Evolutionary conservation across 35 echinoderm and acorn worm genomes (phyloP).

Genomic region (Heliocidaris erythrogramma): DNA sequence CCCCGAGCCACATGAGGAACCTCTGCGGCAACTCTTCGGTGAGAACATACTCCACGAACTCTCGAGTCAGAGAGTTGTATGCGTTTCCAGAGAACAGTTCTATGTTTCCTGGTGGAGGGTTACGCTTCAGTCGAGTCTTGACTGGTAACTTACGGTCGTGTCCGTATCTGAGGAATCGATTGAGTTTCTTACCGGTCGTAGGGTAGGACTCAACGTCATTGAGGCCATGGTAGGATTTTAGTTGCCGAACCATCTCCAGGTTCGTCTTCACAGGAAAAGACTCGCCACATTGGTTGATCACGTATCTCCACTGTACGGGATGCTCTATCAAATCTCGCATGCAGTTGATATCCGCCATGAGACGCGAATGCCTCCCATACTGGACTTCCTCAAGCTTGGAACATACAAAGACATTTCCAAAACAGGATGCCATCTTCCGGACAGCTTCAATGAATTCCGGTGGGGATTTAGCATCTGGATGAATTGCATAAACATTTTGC

Average conservation of each 20-base stretch:
- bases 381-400: slow-evolving; percentile 64
- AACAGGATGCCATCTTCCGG: slow-evolving; percentile 56
- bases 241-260: slow-evolving; percentile 72
- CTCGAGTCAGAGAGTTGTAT: slow-evolving; percentile 45
- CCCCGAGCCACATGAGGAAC: slow-evolving; percentile 63
- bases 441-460: slow-evolving; percentile 54
- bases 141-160: slow-evolving; percentile 22
- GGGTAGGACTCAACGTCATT: slow-evolving; percentile 54
- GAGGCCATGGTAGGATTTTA: slow-evolving; percentile 58
- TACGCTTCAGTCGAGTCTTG: neutral
- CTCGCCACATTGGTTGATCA: slow-evolving; percentile 65
- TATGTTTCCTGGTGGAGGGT: slow-evolving; percentile 60
- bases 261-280: slow-evolving; percentile 88
- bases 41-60: slow-evolving; percentile 64
- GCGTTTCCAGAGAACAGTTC: slow-evolving; percentile 64
- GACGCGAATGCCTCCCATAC: slow-evolving; percentile 39
- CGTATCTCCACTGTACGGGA: slow-evolving; percentile 58
- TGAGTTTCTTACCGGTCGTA: neutral
- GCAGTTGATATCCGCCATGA: slow-evolving; percentile 71
- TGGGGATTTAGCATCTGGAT: slow-evolving; percentile 63
- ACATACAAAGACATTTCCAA: slow-evolving; percentile 73
- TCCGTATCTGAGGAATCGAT: neutral
- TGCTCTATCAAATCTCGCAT: slow-evolving; percentile 64
- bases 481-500: slow-evolving; percentile 81
- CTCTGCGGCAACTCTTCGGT: slow-evolving; percentile 36